Evolutionary conservation across 2,113 vertebrate species (phyloP), one percentile per base, ranked within the genome.

Genomic region (Indri indri): DNA sequence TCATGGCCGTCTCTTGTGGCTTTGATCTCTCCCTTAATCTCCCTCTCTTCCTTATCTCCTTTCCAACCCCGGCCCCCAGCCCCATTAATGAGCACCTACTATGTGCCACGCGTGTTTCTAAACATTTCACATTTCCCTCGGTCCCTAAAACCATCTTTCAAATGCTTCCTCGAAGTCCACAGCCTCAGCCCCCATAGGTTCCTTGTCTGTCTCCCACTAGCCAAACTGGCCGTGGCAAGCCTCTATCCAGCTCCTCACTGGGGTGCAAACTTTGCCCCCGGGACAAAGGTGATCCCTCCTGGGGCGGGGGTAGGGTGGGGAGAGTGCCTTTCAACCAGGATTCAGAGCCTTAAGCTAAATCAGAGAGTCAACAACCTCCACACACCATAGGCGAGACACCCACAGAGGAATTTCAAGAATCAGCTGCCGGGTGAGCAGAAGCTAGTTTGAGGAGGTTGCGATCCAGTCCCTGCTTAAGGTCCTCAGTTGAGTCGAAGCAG

Each of bases 41-140:
- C 30, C 6, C 20, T 45, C 5, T 50, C 37, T 40, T 23, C 1
- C 7, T 4, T 12, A 1, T 4, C 37, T 57, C 18, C 40, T 4
- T 32, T 20, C 8, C 11, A 23, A 1, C 11, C 11, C 27, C 18
- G 23, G 16, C 25, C 22, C 40, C 45, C 25, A 34, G 5, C 40
- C 34, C 32, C 20, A 25, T 52, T 37, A 40, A 32, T 68, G 54
- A 87, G 57, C 7, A 50, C n/a, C 7, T 17, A 22, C 2, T 14
- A 34, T 0, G n/a, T n/a, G 79, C 83, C 42, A 54, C 34, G n/a
- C 27, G 30, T 66, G 70, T 17, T 45, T 25, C 57, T 81, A 34
- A 66, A 47, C 68, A 54, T 45, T 57, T 42, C 3, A 14, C 50
- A 32, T 0, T 8, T 5, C 27, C 1, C 9, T 13, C 10, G 6